These are phyloP conservation scores for Coregonus ussuriensis DNA, from an alignment of 2,797 vertebrate genomes.

Conservation along the genomic window DNA sequence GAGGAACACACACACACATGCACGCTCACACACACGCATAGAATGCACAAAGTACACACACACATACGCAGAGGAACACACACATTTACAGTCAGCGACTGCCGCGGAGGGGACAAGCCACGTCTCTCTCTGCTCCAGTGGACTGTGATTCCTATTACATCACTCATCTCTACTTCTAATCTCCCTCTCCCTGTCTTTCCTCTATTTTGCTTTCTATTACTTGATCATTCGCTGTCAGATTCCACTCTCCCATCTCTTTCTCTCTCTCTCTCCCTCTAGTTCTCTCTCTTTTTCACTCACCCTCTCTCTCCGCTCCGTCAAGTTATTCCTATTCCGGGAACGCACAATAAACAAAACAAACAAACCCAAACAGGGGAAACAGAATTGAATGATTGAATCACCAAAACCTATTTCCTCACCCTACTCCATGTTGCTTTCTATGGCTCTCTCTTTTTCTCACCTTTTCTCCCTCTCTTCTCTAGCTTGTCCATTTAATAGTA, in stretches of 20 bases:
- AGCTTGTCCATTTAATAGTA: slow-evolving; percentile 49
- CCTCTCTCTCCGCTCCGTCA: background rate
- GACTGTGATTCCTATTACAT: slow-evolving; percentile 43
- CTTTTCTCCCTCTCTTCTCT: background rate
- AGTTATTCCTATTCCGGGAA: slow-evolving; percentile 43
- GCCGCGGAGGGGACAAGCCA: slow-evolving; percentile 18
- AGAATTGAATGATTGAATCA: slow-evolving; percentile 52
- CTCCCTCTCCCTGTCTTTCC: background rate
- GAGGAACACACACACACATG: background rate
- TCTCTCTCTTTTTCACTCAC: background rate
- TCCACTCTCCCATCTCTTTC: background rate
- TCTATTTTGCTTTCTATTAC: background rate
- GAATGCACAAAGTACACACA: background rate
- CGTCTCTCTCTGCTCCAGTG: slow-evolving; percentile 32
- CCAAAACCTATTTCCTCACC: slow-evolving; percentile 22
- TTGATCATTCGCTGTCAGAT: background rate
- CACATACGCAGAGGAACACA: no score
- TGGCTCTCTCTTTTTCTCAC: slow-evolving; percentile 8
- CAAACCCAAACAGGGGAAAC: slow-evolving; percentile 41
- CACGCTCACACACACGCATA: background rate
- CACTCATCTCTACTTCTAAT: slow-evolving; percentile 18
- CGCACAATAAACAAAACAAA: slow-evolving; percentile 46
- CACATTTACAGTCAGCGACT: background rate
- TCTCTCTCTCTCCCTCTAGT: slow-evolving; percentile 18
- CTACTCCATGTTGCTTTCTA: background rate